phyloP scores from a whole-genome alignment of 2,888 invertebrate species.

The Phaedon cochleariae region DNA sequence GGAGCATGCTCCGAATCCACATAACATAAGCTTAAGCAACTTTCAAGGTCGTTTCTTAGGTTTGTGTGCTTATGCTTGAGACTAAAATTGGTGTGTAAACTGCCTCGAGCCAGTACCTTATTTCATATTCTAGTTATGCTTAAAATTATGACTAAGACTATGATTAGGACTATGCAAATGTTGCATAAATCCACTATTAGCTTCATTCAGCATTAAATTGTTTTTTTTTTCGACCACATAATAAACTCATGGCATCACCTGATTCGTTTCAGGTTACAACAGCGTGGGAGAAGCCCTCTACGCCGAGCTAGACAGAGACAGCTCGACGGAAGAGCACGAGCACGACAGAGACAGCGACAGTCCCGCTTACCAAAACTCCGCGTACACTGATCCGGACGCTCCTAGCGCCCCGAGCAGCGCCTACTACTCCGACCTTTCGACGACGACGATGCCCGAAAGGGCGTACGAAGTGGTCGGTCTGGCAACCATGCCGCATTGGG shows the following conservation, averaged over 20 bases:
- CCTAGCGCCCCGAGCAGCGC: constrained; percentile 78
- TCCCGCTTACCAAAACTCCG: constrained; percentile 77
- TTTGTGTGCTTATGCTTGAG: too few relatives aligned
- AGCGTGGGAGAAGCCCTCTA: constrained; percentile 72
- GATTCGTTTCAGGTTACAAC: constrained; percentile 59
- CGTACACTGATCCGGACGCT: constrained; percentile 69
- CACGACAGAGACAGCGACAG: constrained; percentile 52
- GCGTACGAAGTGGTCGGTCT: constrained; percentile 71
- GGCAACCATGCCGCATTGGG: constrained; percentile 64
- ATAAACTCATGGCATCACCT: neutral
- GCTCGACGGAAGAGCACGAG: constrained; percentile 43
- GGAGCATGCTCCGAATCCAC: too few relatives aligned
- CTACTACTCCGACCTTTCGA: constrained; percentile 76
- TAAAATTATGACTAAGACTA: too few relatives aligned
- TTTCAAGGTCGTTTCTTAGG: too few relatives aligned
- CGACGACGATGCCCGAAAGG: constrained; percentile 65
- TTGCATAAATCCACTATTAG: too few relatives aligned
- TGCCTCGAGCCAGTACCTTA: too few relatives aligned
- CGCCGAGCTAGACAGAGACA: constrained; percentile 74
- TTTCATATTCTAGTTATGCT: too few relatives aligned
- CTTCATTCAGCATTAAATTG: too few relatives aligned
- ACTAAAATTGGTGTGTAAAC: too few relatives aligned
- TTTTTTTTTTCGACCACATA: too few relatives aligned
- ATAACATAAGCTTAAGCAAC: too few relatives aligned
- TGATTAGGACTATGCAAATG: too few relatives aligned